These are phyloP conservation scores for Phylloscopus whistleri DNA, from an alignment of 2,113 vertebrate species.

Conservation along the genomic window DNA sequence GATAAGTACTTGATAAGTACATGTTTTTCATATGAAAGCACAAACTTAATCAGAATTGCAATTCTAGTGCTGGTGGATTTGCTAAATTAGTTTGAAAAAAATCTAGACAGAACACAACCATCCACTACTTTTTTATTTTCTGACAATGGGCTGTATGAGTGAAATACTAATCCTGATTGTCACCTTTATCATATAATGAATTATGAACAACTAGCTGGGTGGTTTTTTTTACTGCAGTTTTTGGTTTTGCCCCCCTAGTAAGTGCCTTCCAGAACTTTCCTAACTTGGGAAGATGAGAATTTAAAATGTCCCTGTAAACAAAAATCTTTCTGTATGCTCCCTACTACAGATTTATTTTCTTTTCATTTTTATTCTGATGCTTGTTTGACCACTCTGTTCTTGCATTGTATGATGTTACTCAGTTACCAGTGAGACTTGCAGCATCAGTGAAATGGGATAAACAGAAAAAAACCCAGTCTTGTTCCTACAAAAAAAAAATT, in stretches of 20 bases:
- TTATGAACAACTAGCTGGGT: not conserved
- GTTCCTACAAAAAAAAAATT: not conserved
- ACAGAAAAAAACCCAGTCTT: not conserved
- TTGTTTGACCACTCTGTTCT: not conserved
- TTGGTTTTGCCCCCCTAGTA: not conserved
- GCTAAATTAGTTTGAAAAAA: not conserved
- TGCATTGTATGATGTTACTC: not conserved
- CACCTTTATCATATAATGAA: not conserved
- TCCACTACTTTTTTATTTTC: not conserved
- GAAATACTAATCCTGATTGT: not conserved
- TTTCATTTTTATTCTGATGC: not conserved
- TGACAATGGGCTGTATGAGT: not conserved
- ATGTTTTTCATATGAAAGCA: not conserved
- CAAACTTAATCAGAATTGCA: not conserved
- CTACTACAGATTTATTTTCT: not conserved
- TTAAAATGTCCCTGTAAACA: not conserved
- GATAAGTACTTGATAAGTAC: not conserved
- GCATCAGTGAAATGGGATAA: not conserved
- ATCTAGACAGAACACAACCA: not conserved
- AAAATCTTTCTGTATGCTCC: not conserved
- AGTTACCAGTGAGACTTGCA: not conserved
- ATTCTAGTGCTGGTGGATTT: not conserved
- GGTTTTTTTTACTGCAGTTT: accelerated
- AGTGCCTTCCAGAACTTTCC: not conserved
- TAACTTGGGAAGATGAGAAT: not conserved